Base-by-base conservation (phyloP, 2,888 invertebrate genomes). In the Morpho achilles region DNA sequence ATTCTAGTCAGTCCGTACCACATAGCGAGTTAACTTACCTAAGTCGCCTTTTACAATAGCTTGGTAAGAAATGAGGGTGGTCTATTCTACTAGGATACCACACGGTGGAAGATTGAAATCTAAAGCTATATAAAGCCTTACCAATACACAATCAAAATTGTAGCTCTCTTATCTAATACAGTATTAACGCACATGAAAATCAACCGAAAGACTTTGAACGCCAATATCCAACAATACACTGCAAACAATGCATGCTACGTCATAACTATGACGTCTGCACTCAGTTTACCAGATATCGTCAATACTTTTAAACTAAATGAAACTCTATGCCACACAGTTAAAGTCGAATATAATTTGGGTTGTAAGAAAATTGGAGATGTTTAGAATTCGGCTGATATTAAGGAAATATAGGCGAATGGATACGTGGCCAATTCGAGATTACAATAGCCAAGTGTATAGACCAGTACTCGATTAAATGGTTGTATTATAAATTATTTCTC, bases 241-340 rank as follows among this genome's bases (percentile, higher is more conserved):
- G 45, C 55, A 61, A 65, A 68, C 68, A 69, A 68, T 68, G 59
- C 65, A 67, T 58, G 67, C 67, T 62, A 63, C 62, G 59, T 69
- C 67, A 65, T 59, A 50, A 46, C 59, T 48, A 50, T 65, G 64
- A 68, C 67, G 64, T 68, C 62, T 61, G 59, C 56, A 61, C 56
- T 56, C 59, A 51, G 54, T 54, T 44, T 44, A 61, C 50, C 47
- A 58, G 43, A 43, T 23, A 23, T 45, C 8, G 41, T 47, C 8
- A 8, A 5, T 7, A n/a, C 5, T 3, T 32, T 32, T 32, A 5
- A 32, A 32, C 32, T 32, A 32, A 32, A 32, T 32, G 32, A 32
- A 32, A 32, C 32, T 32, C 32, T 32, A 32, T 32, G 5, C 3
- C 32, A 3, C 3, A 32, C 32, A 5, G 4, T 32, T 5, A 32